A percentile compares a stretch with the other conserved stretches of the same genome.
Evolutionary conservation across 2,797 vertebrate genomes (phyloP).

Genomic region (Anas acuta): DNA sequence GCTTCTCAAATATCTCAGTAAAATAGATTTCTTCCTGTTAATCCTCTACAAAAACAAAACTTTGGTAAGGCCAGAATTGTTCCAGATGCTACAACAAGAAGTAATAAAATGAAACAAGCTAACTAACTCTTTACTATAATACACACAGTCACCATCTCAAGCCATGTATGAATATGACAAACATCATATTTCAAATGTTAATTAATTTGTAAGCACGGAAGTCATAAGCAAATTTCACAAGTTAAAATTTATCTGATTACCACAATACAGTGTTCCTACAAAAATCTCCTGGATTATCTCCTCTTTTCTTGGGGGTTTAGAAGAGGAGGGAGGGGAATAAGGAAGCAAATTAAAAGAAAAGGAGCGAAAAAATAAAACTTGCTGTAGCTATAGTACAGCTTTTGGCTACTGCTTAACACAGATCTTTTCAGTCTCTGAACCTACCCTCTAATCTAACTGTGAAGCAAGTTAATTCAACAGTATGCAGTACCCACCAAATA

Average conservation of each 20-base stretch:
- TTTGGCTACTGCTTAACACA: conserved; percentile 38
- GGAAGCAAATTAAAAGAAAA: background rate
- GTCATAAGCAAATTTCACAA: conserved; percentile 24
- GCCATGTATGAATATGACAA: conserved; percentile 32
- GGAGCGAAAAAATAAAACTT: conserved; percentile 10
- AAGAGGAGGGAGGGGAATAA: background rate
- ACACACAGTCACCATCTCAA: conserved; percentile 20
- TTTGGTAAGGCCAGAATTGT: conserved; percentile 44
- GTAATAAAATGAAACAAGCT: conserved; percentile 66
- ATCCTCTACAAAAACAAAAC: conserved; percentile 55
- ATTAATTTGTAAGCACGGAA: conserved; percentile 52
- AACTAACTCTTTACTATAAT: conserved; percentile 44
- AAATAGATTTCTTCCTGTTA: conserved; percentile 53
- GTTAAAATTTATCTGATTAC: background rate
- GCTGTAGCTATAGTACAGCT: conserved; percentile 12
- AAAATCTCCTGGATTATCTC: background rate
- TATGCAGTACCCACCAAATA: conserved; percentile 66
- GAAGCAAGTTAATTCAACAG: conserved; percentile 74
- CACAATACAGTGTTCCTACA: background rate
- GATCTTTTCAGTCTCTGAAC: conserved; percentile 52
- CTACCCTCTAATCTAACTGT: conserved; percentile 66
- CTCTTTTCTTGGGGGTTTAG: background rate
- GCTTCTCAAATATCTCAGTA: conserved; percentile 49
- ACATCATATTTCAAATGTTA: conserved; percentile 36
- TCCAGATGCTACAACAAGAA: conserved; percentile 71